These are phyloP conservation scores for Telenomus remus DNA, from an alignment of 1,140 invertebrate species.

Conservation along the genomic window DNA sequence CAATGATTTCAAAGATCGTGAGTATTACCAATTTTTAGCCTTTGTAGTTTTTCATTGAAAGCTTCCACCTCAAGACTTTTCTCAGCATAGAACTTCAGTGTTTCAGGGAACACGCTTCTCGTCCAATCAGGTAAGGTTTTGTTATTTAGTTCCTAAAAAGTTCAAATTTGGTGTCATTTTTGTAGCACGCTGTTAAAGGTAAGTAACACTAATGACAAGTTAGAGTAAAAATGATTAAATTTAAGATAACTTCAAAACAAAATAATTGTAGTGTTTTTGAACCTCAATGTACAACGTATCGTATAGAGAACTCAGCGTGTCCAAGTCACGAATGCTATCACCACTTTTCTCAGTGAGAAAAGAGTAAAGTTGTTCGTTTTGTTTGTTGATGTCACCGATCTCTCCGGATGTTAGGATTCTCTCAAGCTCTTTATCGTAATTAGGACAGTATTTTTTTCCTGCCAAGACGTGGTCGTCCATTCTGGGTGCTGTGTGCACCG, in stretches of 20 bases:
- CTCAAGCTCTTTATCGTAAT: slow-evolving; percentile 78
- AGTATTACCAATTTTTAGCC: slow-evolving; percentile 74
- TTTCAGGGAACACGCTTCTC: slow-evolving; percentile 76
- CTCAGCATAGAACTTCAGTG: slow-evolving; percentile 74
- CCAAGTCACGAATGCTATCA: slow-evolving; percentile 74
- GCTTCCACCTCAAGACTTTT: slow-evolving; percentile 76
- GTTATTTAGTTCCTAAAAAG: slow-evolving; percentile 78
- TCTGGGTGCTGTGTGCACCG: slow-evolving; percentile 86
- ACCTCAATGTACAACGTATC: slow-evolving; percentile 83
- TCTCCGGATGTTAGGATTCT: slow-evolving; percentile 77
- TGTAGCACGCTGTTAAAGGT: too few relatives aligned
- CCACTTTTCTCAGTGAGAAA: slow-evolving; percentile 81
- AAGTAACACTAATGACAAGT: too few relatives aligned
- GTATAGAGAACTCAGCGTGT: slow-evolving; percentile 80
- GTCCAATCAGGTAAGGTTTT: slow-evolving; percentile 85
- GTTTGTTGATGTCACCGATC: slow-evolving; percentile 77
- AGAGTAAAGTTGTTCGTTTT: slow-evolving; percentile 79
- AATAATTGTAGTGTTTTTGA: too few relatives aligned
- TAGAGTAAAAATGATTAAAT: too few relatives aligned
- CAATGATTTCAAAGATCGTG: too few relatives aligned
- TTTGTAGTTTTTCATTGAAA: slow-evolving; percentile 74
- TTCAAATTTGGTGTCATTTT: too few relatives aligned
- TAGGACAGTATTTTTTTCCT: slow-evolving; percentile 82
- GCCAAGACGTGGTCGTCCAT: slow-evolving; percentile 80
- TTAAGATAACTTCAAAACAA: too few relatives aligned